Base-by-base conservation (phyloP, 2,888 invertebrate genomes). In the Coronaproctus castanopsis region DNA sequence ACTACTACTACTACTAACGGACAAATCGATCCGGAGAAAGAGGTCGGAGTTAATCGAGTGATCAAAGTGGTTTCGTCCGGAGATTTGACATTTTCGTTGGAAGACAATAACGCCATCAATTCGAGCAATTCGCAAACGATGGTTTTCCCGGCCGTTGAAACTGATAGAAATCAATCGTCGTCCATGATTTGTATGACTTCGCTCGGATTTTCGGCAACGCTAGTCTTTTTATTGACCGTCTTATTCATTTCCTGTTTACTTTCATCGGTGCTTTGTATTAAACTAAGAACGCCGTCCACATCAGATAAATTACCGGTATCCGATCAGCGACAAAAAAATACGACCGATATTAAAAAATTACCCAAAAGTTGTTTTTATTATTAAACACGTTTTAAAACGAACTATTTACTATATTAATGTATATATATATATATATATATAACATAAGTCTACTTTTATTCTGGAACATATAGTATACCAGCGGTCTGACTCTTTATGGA, bases 1-100 rank as follows among this genome's bases (percentile, higher is more conserved):
- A 24, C 55, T 36, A 51, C 51, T 21, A 36, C n/a, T 10, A 36
- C 19, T 21, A n/a, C n/a, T n/a, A n/a, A 52, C 59, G 24, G 60
- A 19, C 57, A 54, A 36, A 87, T 87, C 72, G 36, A 36, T 36
- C 36, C 36, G 36, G 89, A 90, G 73, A 88, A 90, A 87, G 85
- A 85, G 65, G 85, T 90, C n/a, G 89, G 89, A 1, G 82, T 91
- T 0, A 89, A 90, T 71, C 78, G 88, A 65, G 82, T 89, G 52
- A 91, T 91, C 65, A 81, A 89, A 63, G 92, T 93, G 0, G 91
- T 93, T 0, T 90, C 91, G 1, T 87, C 88, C 1, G 89, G 91
- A 0, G 91, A 92, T 71, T 75, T 92, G 60, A 83, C 90, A 60
- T 92, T 92, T 71, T 67, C 85, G 24, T 75, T 89, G 58, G 87